phyloP scores from a whole-genome alignment of 2,797 vertebrate species.

The Ateles fusciceps region DNA sequence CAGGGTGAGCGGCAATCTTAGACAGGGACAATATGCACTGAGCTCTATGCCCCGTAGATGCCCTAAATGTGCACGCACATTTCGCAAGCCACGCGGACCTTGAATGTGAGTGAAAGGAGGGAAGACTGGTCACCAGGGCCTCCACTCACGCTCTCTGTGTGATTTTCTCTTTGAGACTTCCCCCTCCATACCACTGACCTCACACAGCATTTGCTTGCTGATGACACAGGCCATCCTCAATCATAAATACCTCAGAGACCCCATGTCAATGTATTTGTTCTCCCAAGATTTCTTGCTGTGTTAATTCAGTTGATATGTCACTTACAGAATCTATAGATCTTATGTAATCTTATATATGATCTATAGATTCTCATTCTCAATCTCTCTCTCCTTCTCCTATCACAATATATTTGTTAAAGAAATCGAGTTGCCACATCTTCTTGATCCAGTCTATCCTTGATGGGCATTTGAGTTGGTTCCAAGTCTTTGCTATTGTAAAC shows the following conservation, averaged over 20 bases:
- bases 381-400: not conserved
- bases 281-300: not conserved
- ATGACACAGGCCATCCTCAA: not conserved
- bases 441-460: too few relatives aligned
- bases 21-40: rapidly evolving
- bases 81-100: not conserved
- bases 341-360: not conserved
- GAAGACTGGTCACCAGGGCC: not conserved
- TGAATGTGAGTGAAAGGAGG: not conserved
- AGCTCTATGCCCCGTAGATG: not conserved
- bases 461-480: too few relatives aligned
- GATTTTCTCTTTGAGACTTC: not conserved
- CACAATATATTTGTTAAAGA: not conserved
- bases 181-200: not conserved
- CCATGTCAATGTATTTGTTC: not conserved
- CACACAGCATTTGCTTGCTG: not conserved
- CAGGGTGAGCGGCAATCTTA: not conserved
- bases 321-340: not conserved
- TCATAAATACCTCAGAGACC: not conserved
- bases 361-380: too few relatives aligned
- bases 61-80: not conserved
- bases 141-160: not conserved
- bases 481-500: too few relatives aligned
- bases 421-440: not conserved
- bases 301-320: not conserved